Evolutionary conservation across 2,888 invertebrate genomes (phyloP), one percentile per base, ranked within the genome.

Genomic region (Rugalucina vietnamica): DNA sequence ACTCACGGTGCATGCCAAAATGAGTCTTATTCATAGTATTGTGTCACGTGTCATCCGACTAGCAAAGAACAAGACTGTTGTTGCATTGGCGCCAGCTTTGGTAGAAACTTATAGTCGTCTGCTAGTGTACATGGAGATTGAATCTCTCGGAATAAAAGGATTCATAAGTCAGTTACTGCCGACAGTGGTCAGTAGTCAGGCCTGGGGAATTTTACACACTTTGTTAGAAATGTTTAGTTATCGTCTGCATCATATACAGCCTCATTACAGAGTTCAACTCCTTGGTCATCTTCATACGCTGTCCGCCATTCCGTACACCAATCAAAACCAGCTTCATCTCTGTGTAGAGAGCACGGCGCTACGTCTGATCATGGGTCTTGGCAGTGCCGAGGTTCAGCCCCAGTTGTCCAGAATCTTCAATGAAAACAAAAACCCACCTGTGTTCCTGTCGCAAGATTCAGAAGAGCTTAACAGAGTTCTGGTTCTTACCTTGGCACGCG

Each of bases 201-300:
- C 98, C 0, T 98, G 98, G 98, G 98, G 98, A 32, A 98, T 98
- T 79, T 96, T 99, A n/a, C 98, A 99, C 94, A 98, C 98, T 0
- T 95, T 99, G 50, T 95, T 99, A 92, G 99, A 99, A 95, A 99
- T 99, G 98, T 98, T 99, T 95, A 98, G 98, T 84, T 98, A 98
- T 94, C 96, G 99, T 70, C 97, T 99, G 95, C 98, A 99, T 95
- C 99, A 99, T 95, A 98, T 99, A 89, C 98, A 98, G 92, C 98
- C 98, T 0, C 98, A 98, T 95, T 99, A 99, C 95, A 96, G 98
- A 76, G 98, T 99, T 14, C 98, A 99, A 91, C 95, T 99, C 71
- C 95, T 99, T 10, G 98, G 98, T 2, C 97, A 98, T 95, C 96
- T 99, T 83, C 98, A 99, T 95, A 98, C 98, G 36, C 96, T 99